These are phyloP conservation scores for Eumerus sabulonum DNA, from an alignment of 2,888 invertebrate species.

Conservation along the genomic window DNA sequence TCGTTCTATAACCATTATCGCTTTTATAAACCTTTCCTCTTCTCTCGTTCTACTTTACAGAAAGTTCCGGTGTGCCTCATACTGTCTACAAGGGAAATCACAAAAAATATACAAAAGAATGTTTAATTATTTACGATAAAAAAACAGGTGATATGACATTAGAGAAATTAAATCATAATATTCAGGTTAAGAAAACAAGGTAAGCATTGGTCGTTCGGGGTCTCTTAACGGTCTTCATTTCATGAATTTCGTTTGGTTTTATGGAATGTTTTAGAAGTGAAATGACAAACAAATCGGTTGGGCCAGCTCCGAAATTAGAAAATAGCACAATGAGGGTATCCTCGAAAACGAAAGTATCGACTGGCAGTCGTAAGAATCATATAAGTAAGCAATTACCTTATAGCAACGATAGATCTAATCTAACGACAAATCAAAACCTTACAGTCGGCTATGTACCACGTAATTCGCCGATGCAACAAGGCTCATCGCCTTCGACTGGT, in stretches of 20 bases:
- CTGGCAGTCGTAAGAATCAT: slow-evolving; percentile 80
- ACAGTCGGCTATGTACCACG: slow-evolving; percentile 80
- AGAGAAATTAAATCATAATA: slow-evolving; percentile 93
- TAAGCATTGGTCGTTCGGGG: slow-evolving; percentile 76
- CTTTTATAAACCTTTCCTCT: too few species aligned
- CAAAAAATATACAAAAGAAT: slow-evolving; percentile 91
- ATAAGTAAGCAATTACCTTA: slow-evolving; percentile 73
- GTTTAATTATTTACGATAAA: slow-evolving; percentile 95
- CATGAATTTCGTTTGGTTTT: slow-evolving; percentile 4
- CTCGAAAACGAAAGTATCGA: slow-evolving; percentile 82
- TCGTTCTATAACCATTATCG: too few species aligned
- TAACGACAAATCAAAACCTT: slow-evolving; percentile 59
- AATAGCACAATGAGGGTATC: slow-evolving; percentile 82
- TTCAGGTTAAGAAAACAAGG: slow-evolving; percentile 95
- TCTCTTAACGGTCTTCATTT: background rate
- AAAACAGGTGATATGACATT: slow-evolving; percentile 95
- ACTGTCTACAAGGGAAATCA: slow-evolving; percentile 97
- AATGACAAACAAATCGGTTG: slow-evolving; percentile 75
- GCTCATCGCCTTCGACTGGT: slow-evolving; percentile 80
- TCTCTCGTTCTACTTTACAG: slow-evolving; percentile 79
- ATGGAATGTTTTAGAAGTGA: slow-evolving; percentile 74
- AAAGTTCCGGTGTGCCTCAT: slow-evolving; percentile 93
- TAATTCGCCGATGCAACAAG: slow-evolving; percentile 82
- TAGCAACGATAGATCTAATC: slow-evolving; percentile 23
- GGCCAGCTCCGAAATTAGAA: slow-evolving; percentile 73